Conservation (phyloP, 2,888 invertebrate genomes). For the Luperina testacea region DNA sequence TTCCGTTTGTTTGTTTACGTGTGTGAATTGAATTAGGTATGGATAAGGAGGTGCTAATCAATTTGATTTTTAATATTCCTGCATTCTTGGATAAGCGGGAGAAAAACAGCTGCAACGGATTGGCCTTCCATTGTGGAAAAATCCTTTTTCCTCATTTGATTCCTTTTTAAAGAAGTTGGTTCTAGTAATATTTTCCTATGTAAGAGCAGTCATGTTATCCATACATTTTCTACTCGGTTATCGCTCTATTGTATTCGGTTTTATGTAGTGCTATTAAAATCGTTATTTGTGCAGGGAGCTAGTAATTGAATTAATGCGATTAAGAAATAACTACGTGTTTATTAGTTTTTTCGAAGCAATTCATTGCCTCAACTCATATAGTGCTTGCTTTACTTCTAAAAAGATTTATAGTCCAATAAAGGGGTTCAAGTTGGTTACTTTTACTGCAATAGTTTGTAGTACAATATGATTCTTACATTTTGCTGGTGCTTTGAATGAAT, state of each 20-base stretch:
- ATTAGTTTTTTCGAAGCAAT: constrained; percentile 13
- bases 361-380: not conserved
- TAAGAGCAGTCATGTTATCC: not conserved
- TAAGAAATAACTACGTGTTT: constrained; percentile 14
- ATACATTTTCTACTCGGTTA: constrained; percentile 4
- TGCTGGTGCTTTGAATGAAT: constrained; percentile 5
- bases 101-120: not conserved
- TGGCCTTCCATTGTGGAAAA: not conserved
- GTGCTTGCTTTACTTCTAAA: not conserved
- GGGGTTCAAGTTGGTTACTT: not conserved
- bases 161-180: not conserved
- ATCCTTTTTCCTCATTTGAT: not conserved
- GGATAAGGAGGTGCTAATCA: not conserved
- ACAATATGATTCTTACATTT: constrained; percentile 1
- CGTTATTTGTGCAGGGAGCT: not conserved
- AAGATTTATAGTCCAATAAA: not conserved
- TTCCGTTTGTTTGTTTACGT: not conserved
- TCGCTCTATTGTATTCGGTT: not conserved
- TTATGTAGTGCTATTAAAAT: constrained; percentile 3
- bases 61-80: not conserved
- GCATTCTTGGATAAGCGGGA: not conserved
- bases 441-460: not conserved
- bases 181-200: not conserved
- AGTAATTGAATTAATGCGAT: constrained; percentile 7
- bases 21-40: not conserved